A percentile compares a stretch with the other conserved stretches of the same genome.
Evolutionary conservation across 2,113 vertebrate species (phyloP).

Genomic region (Rhinoptilus africanus): DNA sequence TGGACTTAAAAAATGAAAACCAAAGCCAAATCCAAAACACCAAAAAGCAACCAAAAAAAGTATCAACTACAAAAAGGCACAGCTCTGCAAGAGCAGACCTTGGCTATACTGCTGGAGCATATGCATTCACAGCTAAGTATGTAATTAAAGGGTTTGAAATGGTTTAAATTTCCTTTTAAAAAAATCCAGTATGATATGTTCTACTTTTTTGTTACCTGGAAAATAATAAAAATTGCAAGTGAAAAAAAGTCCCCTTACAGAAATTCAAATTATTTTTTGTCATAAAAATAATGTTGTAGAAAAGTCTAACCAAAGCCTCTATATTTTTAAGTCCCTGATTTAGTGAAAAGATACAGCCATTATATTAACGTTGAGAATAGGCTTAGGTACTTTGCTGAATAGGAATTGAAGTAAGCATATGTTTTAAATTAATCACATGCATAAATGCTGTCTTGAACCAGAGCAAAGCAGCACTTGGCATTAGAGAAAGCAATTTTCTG

Average conservation of each 20-base stretch:
- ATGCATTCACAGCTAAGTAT: not conserved
- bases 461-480: slow-evolving; percentile 1
- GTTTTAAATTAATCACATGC: slow-evolving; percentile 19
- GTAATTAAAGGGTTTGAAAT: not conserved
- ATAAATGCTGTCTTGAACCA: not conserved
- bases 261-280: not conserved
- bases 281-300: not conserved
- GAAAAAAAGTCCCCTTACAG: not conserved
- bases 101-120: not conserved
- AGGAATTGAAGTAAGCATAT: not conserved
- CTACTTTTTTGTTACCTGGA: not conserved
- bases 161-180: not conserved
- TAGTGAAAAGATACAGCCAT: not conserved
- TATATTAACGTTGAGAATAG: not conserved
- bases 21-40: not conserved
- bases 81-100: not conserved
- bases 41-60: not conserved
- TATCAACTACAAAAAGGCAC: not conserved
- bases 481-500: slow-evolving; percentile 13
- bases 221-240: not conserved
- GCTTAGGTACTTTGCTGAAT: not conserved
- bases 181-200: not conserved
- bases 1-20: not conserved
- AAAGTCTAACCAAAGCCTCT: not conserved
- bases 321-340: not conserved